phyloP scores from a whole-genome alignment of 2,888 invertebrate species.

The Dexiosoma caninum region DNA sequence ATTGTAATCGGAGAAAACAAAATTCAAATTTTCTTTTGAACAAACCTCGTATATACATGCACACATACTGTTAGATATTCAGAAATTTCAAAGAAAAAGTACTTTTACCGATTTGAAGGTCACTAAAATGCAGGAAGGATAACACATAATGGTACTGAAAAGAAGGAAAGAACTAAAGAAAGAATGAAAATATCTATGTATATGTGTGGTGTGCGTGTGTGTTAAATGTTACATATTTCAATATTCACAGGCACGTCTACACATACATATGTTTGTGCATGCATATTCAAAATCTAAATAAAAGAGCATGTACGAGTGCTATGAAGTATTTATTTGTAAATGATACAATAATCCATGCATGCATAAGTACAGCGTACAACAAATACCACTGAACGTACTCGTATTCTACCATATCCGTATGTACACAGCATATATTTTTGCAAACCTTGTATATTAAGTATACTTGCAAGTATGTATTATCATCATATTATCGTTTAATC shows the following conservation, averaged over 20 bases:
- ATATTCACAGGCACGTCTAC: background rate
- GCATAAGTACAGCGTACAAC: background rate
- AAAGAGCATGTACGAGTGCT: background rate
- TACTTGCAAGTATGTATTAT: no score
- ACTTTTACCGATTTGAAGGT: conserved; percentile 31
- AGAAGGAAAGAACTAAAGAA: background rate
- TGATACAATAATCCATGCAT: conserved; percentile 1
- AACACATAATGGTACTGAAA: conserved; percentile 16
- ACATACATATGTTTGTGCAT: background rate
- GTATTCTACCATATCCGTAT: no score
- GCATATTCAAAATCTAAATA: background rate
- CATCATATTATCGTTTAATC: no score
- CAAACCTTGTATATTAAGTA: no score
- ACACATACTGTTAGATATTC: background rate
- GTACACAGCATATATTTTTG: no score
- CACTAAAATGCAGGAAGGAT: conserved; percentile 32
- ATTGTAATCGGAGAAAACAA: no score
- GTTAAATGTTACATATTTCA: background rate
- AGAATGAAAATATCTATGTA: background rate
- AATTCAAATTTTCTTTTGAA: no score
- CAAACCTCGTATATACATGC: no score
- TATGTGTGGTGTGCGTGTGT: background rate
- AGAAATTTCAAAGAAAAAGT: background rate
- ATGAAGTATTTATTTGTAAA: conserved; percentile 9
- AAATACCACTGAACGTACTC: no score